phyloP scores from a whole-genome alignment of 37 sponge, comb jelly and placozoan species.

The Cladorhizidae sp. region DNA sequence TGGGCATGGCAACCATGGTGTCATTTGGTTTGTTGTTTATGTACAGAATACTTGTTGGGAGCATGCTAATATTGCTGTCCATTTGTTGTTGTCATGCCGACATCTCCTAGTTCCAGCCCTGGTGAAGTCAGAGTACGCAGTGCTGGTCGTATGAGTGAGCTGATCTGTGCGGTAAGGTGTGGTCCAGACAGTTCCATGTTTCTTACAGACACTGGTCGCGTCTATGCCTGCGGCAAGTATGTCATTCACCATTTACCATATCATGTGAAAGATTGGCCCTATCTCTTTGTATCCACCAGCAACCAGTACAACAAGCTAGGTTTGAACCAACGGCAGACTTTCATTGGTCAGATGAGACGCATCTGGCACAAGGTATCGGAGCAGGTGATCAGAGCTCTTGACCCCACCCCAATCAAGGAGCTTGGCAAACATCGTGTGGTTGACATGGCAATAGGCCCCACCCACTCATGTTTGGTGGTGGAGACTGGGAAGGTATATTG shows the following conservation, averaged over 20 bases:
- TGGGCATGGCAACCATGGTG: no score
- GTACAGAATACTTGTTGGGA: no score
- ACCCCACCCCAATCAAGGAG: conserved; percentile 79
- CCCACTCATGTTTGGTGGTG: conserved; percentile 85
- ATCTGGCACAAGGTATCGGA: conserved; percentile 72
- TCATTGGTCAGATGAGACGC: conserved; percentile 87
- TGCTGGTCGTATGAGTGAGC: conserved; percentile 36
- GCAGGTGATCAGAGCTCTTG: conserved; percentile 53
- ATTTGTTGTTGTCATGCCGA: no score
- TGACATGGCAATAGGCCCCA: conserved; percentile 87
- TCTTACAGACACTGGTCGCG: conserved; percentile 80
- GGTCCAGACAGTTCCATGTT: conserved; percentile 94
- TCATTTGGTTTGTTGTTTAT: no score
- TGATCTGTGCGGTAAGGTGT: conserved; percentile 67
- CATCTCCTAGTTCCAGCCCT: conserved; percentile 30
- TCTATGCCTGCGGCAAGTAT: conserved; percentile 94
- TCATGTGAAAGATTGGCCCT: background rate
- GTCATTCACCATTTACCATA: background rate
- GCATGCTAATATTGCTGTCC: no score
- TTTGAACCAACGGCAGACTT: conserved; percentile 89
- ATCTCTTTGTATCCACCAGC: conserved; percentile 24
- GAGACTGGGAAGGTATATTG: conserved; percentile 80
- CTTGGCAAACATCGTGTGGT: conserved; percentile 85
- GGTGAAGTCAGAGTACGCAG: conserved; percentile 29
- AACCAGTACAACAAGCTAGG: conserved; percentile 94